A percentile compares a stretch with the other conserved stretches of the same genome.
Conservation (phyloP, 92 coral and sea anemone genomes). For the Hydrozoanthus gracilis region DNA sequence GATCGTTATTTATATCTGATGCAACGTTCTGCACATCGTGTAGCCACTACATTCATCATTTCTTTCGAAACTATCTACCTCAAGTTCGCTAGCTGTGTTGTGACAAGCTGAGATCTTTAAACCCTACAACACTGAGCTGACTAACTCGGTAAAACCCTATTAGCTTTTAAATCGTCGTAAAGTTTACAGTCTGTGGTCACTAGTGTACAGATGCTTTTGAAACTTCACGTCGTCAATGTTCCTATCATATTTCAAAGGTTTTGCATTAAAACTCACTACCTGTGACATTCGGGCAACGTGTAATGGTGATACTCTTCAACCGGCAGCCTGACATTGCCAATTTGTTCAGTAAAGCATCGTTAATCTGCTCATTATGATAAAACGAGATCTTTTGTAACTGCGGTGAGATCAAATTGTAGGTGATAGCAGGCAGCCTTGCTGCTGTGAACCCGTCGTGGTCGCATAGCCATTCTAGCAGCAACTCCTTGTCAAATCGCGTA, state of each 20-base stretch:
- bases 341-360: slow-evolving; percentile 63
- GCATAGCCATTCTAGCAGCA: slow-evolving; percentile 74
- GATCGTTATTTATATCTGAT: too few species aligned
- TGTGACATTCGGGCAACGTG: slow-evolving; percentile 63
- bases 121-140: too few species aligned
- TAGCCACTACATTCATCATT: too few species aligned
- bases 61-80: too few species aligned
- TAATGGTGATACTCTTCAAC: slow-evolving; percentile 59
- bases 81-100: too few species aligned
- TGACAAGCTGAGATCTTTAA: too few species aligned
- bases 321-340: slow-evolving; percentile 68
- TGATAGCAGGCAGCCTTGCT: slow-evolving; percentile 59
- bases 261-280: slow-evolving; percentile 40
- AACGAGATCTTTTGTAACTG: slow-evolving; percentile 68
- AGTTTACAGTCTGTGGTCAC: not conserved
- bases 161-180: not conserved
- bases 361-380: slow-evolving; percentile 66
- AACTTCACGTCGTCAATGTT: too few species aligned
- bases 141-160: too few species aligned
- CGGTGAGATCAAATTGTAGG: slow-evolving; percentile 65
- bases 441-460: slow-evolving; percentile 83
- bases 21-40: too few species aligned
- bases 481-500: slow-evolving; percentile 74
- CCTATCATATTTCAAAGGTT: not conserved
- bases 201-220: too few species aligned